Evolutionary conservation across 2,888 invertebrate genomes (phyloP).

Genomic region (Acleris sparsana): DNA sequence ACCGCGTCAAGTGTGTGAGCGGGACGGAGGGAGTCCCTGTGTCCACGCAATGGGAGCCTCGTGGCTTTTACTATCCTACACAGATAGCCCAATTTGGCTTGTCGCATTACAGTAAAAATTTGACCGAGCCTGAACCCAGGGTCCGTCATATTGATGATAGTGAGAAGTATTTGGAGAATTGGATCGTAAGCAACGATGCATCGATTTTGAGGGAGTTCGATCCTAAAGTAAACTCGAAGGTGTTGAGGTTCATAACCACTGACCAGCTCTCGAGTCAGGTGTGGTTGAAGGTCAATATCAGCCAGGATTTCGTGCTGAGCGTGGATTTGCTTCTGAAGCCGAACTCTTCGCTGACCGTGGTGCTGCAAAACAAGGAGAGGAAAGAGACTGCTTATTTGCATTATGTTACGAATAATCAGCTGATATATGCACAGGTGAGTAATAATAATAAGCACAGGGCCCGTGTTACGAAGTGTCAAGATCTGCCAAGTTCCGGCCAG

Average conservation of each 20-base stretch:
- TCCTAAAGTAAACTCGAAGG: conserved; percentile 81
- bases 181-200: conserved; percentile 89
- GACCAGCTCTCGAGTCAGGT: conserved; percentile 88
- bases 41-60: conserved; percentile 98
- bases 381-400: conserved; percentile 91
- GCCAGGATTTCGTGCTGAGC: conserved; percentile 88
- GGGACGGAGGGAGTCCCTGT: conserved; percentile 97
- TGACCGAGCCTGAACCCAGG: conserved; percentile 92
- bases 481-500: too few species aligned
- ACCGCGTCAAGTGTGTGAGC: conserved; percentile 97
- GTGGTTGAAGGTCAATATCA: conserved; percentile 81
- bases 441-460: conserved; percentile 1
- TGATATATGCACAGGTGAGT: conserved; percentile 88
- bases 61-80: conserved; percentile 98
- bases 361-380: conserved; percentile 89
- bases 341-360: conserved; percentile 92
- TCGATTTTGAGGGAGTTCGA: conserved; percentile 86
- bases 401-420: conserved; percentile 89
- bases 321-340: conserved; percentile 88
- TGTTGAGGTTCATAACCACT: conserved; percentile 89
- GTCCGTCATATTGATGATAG: conserved; percentile 89
- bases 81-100: conserved; percentile 99
- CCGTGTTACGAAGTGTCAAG: too few species aligned
- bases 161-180: conserved; percentile 86
- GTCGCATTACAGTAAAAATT: conserved; percentile 97